Percentiles rank a stretch among this genome's conserved stretches.
phyloP scores from a whole-genome alignment of 2,888 invertebrate species.

The Leucophenga maculata region DNA sequence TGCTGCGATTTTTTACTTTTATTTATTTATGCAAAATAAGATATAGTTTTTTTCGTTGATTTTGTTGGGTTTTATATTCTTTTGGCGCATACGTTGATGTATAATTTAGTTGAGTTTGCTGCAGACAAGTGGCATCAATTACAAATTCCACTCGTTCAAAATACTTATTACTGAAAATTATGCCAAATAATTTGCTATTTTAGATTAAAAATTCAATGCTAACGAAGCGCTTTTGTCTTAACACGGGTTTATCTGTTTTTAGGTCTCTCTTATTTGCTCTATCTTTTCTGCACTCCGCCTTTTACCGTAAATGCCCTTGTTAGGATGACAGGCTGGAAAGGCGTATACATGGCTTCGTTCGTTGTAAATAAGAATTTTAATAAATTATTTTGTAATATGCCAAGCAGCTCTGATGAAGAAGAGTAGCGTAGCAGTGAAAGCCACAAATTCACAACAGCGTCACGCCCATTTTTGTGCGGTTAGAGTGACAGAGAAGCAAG shows the following conservation, averaged over 20 bases:
- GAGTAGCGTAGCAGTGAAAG: slow-evolving; percentile 1
- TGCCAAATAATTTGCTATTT: slow-evolving; percentile 46
- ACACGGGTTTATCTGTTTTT: neutral
- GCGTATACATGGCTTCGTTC: slow-evolving; percentile 26
- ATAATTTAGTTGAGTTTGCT: neutral
- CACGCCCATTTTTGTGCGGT: slow-evolving; percentile 3
- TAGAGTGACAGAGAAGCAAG: neutral
- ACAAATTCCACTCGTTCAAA: slow-evolving; percentile 17
- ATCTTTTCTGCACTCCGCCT: neutral
- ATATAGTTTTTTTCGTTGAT: neutral
- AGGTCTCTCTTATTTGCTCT: slow-evolving; percentile 4
- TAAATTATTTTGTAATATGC: slow-evolving; percentile 58
- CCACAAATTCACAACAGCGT: neutral
- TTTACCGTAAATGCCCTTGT: neutral
- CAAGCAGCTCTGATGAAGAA: slow-evolving; percentile 36
- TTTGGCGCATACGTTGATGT: neutral
- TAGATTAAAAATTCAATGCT: slow-evolving; percentile 59
- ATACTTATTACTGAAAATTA: slow-evolving; percentile 41
- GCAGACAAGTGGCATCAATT: slow-evolving; percentile 24
- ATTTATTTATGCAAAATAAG: slow-evolving; percentile 7
- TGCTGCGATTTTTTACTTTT: neutral
- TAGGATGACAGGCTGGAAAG: neutral
- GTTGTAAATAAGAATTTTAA: slow-evolving; percentile 58
- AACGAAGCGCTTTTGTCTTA: slow-evolving; percentile 53
- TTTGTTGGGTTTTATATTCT: neutral